A percentile compares a stretch with the other conserved stretches of the same genome.
Evolutionary conservation across 2,888 invertebrate genomes (phyloP).

Genomic region (Macrophya alboannulata): DNA sequence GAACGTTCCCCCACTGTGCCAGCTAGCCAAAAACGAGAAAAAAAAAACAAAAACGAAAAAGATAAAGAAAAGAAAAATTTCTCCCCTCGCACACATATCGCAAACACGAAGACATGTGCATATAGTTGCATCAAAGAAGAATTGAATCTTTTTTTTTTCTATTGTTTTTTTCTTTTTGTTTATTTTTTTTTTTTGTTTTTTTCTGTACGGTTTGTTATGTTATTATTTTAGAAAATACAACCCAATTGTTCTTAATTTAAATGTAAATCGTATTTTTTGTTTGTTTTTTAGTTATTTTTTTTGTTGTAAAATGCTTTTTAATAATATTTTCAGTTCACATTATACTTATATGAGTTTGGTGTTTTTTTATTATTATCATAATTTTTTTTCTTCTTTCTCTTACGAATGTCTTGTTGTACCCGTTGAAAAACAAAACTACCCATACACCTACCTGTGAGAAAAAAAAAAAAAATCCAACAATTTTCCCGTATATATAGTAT

Average conservation of each 20-base stretch:
- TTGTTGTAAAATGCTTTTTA: conserved; percentile 81
- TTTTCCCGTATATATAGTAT: background rate
- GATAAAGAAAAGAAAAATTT: background rate
- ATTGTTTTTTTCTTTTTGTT: conserved; percentile 59
- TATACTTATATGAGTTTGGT: conserved; percentile 73
- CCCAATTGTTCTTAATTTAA: conserved; percentile 80
- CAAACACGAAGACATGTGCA: conserved; percentile 26
- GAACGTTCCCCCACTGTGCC: conserved; percentile 31
- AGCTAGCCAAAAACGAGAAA: conserved; percentile 46
- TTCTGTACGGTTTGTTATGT: conserved; percentile 79
- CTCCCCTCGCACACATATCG: background rate
- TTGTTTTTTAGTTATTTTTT: conserved; percentile 80
- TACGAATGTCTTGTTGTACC: conserved; percentile 13
- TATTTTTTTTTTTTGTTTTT: conserved; percentile 62
- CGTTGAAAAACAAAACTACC: background rate
- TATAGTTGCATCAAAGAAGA: conserved; percentile 60
- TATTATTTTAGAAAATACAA: conserved; percentile 78
- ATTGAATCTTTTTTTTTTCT: conserved; percentile 61
- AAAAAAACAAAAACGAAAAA: background rate
- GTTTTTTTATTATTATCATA: conserved; percentile 61
- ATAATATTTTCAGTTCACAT: conserved; percentile 81
- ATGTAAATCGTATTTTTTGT: conserved; percentile 80
- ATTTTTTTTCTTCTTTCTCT: background rate
- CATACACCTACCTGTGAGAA: background rate
- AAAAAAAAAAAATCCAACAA: too few species aligned